phyloP scores from a whole-genome alignment of 2,888 invertebrate genomes.

The Margaritifera margaritifera region DNA sequence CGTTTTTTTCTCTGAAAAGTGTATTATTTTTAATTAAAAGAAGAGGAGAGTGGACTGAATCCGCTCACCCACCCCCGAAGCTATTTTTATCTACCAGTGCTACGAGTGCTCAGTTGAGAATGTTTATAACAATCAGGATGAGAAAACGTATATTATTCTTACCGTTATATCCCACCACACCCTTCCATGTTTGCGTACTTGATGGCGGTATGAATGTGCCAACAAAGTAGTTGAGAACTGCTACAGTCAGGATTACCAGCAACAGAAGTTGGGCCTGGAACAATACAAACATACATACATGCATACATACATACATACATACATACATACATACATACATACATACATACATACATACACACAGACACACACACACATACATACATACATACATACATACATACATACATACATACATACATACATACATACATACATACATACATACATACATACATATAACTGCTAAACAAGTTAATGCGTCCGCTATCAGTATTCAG shows the following conservation, averaged over 20 bases:
- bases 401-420: not conserved
- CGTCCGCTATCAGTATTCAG: too few relatives aligned
- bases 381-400: not conserved
- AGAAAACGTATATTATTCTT: slow-evolving; percentile 38
- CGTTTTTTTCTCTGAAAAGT: too few relatives aligned
- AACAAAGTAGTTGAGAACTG: slow-evolving; percentile 91
- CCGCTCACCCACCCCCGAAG: too few relatives aligned
- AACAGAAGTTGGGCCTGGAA: slow-evolving; percentile 89
- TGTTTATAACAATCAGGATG: too few relatives aligned
- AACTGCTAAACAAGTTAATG: too few relatives aligned
- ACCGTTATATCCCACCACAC: slow-evolving; percentile 90
- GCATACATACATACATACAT: not conserved
- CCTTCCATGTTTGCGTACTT: slow-evolving; percentile 81
- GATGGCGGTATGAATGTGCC: slow-evolving; percentile 90
- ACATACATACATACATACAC: not conserved
- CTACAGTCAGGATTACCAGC: slow-evolving; percentile 87
- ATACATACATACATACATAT: not conserved
- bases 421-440: not conserved
- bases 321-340: not conserved
- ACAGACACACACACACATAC: not conserved
- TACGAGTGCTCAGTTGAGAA: too few relatives aligned
- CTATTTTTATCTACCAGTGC: too few relatives aligned
- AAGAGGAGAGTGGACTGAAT: too few relatives aligned
- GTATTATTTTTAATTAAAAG: too few relatives aligned
- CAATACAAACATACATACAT: not conserved